Evolutionary conservation across 2,888 invertebrate genomes (phyloP).

Genomic region (Pseudoips prasinana): DNA sequence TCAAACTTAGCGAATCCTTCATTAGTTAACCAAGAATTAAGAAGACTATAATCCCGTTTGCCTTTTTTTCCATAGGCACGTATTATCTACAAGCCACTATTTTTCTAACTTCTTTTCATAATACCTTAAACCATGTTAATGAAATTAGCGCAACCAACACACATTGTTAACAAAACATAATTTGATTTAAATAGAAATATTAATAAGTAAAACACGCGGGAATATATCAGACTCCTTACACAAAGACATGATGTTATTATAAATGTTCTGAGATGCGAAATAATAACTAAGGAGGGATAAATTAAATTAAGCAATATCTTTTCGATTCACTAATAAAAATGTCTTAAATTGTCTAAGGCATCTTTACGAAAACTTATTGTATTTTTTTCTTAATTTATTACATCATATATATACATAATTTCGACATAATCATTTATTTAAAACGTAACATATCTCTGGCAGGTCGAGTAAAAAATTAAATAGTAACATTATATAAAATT

Average conservation of each 20-base stretch:
- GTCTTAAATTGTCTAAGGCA: constrained; percentile 75
- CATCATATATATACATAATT: constrained; percentile 80
- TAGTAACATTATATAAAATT: constrained; percentile 34
- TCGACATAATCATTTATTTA: constrained; percentile 73
- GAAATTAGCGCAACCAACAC: constrained; percentile 66
- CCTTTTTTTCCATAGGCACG: constrained; percentile 56
- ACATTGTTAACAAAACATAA: constrained; percentile 58
- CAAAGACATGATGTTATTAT: constrained; percentile 13
- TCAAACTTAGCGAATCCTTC: constrained; percentile 23
- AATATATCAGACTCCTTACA: constrained; percentile 23
- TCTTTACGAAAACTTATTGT: constrained; percentile 77
- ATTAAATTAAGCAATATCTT: constrained; percentile 49
- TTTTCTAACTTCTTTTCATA: constrained; percentile 59
- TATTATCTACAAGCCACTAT: constrained; percentile 62
- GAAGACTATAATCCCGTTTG: constrained; percentile 73
- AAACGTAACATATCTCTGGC: constrained; percentile 72
- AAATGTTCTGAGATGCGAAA: constrained; percentile 16
- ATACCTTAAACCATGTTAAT: constrained; percentile 73
- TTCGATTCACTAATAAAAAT: constrained; percentile 54
- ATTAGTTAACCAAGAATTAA: constrained; percentile 18
- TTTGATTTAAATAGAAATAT: constrained; percentile 36
- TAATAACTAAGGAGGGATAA: constrained; percentile 45
- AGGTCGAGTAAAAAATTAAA: constrained; percentile 60
- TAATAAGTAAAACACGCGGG: constrained; percentile 30
- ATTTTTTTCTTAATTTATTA: constrained; percentile 78